Evolutionary conservation across 2,113 vertebrate species (phyloP).

Genomic region (Felis catus): F.catus_Fca126_mat1.0 CM031415.1:146931501-146932000

Average conservation of each 20-base stretch:
- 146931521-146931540: background rate
- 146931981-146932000: background rate
- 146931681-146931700: background rate
- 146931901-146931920: background rate
- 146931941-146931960: background rate
- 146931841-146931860: background rate
- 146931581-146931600: background rate
- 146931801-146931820: background rate
- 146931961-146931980: background rate
- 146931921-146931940: background rate
- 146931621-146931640: background rate
- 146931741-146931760: background rate
- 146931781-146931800: background rate
- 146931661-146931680: background rate
- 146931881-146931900: background rate
- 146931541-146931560: background rate
- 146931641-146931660: background rate
- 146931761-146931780: background rate
- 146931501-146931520: background rate
- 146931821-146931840: background rate
- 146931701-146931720: background rate
- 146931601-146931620: background rate
- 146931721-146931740: background rate
- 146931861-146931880: background rate
- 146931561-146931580: background rate